phyloP scores from a whole-genome alignment of 2,888 invertebrate genomes.

The Euclidia mi region DNA sequence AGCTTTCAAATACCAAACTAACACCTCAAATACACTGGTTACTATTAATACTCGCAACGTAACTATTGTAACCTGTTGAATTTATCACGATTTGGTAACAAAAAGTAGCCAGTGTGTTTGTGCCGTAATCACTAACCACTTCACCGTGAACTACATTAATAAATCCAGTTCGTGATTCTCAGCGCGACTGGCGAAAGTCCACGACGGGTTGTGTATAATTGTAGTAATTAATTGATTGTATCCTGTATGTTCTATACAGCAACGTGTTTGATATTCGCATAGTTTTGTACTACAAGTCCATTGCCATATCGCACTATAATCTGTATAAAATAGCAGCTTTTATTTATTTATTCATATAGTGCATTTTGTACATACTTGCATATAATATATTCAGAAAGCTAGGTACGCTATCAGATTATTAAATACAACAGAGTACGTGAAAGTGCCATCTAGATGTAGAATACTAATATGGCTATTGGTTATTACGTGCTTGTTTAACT shows the following conservation, averaged over 20 bases:
- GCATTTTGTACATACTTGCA: not conserved
- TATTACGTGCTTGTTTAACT: conserved; percentile 1
- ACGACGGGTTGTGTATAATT: conserved; percentile 34
- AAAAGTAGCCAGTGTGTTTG: conserved; percentile 17
- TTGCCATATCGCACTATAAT: not conserved
- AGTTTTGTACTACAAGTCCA: not conserved
- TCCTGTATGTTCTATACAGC: conserved; percentile 17
- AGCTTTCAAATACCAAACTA: conserved; percentile 17
- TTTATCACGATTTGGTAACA: conserved; percentile 13
- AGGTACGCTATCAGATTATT: conserved; percentile 8
- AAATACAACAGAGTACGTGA: conserved; percentile 8
- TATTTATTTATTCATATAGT: not conserved
- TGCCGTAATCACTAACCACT: conserved; percentile 39
- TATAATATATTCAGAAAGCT: conserved; percentile 8
- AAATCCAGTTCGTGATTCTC: conserved; percentile 49
- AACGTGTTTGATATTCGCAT: conserved; percentile 20
- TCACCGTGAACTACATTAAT: conserved; percentile 53
- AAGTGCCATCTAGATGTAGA: conserved; percentile 7
- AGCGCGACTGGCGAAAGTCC: conserved; percentile 42
- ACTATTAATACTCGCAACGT: not conserved
- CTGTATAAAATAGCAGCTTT: not conserved
- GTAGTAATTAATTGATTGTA: conserved; percentile 34
- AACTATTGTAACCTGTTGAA: not conserved
- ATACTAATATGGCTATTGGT: conserved; percentile 1
- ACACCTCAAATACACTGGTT: conserved; percentile 13